Percentiles rank a stretch among this genome's conserved stretches.
Evolutionary conservation across 2,113 vertebrate genomes (phyloP).

Genomic region (Hiodon alosoides): DNA sequence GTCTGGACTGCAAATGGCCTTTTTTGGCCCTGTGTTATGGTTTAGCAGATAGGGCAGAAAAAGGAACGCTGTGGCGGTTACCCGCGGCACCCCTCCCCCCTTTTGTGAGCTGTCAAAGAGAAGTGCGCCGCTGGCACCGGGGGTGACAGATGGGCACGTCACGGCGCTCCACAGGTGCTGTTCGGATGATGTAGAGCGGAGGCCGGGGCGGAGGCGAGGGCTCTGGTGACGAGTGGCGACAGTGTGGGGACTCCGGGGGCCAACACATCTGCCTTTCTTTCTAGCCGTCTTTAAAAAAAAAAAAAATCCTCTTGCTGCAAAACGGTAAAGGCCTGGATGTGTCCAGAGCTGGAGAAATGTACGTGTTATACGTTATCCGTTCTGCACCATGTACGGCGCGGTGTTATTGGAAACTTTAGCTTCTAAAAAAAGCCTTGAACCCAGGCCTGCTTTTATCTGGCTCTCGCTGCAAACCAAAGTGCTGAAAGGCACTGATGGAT

Average conservation of each 20-base stretch:
- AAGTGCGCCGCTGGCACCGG: background rate
- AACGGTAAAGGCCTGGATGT: background rate
- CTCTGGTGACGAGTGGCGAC: background rate
- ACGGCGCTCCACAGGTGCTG: constrained; percentile 13
- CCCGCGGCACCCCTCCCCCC: background rate
- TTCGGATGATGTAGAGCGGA: background rate
- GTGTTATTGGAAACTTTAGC: background rate
- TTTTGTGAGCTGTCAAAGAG: background rate
- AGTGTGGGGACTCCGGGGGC: background rate
- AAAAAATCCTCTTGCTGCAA: background rate
- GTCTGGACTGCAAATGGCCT: too few species aligned
- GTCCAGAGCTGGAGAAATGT: background rate
- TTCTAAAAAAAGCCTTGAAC: background rate
- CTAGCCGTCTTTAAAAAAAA: too few species aligned
- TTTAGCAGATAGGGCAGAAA: background rate
- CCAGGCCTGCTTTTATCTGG: background rate
- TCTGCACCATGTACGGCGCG: background rate
- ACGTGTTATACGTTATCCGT: background rate
- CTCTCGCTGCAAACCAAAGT: background rate
- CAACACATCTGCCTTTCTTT: too few species aligned
- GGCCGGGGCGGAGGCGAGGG: background rate
- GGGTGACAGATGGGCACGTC: constrained; percentile 12
- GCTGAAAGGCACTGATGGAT: background rate
- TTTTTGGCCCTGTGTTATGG: too few species aligned
- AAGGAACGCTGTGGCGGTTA: background rate